Evolutionary conservation across 2,888 invertebrate species (phyloP).

Genomic region (Therioaphis trifolii): DNA sequence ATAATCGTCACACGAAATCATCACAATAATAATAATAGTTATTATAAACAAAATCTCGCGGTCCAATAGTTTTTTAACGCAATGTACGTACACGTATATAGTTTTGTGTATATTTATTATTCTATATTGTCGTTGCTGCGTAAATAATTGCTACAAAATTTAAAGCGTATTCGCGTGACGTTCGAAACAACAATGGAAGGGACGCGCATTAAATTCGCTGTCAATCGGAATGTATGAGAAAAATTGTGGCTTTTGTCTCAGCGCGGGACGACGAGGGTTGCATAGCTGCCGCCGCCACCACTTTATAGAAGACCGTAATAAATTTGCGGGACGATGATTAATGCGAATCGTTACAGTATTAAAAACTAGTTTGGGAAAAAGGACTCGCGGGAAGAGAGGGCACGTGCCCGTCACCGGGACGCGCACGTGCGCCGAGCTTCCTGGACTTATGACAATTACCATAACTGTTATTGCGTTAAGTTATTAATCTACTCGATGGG

Average conservation of each 20-base stretch:
- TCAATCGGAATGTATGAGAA: conserved; percentile 57
- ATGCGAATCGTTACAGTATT: conserved; percentile 62
- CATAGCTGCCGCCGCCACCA: background rate
- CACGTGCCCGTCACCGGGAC: conserved; percentile 42
- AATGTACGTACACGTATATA: background rate
- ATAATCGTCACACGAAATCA: background rate
- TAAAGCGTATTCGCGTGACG: conserved; percentile 37
- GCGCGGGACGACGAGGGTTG: conserved; percentile 23
- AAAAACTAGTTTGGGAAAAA: conserved; percentile 63
- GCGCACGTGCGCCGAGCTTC: conserved; percentile 57
- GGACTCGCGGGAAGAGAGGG: conserved; percentile 36
- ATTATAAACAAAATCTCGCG: conserved; percentile 13
- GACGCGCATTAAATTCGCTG: conserved; percentile 19
- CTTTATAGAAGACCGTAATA: conserved; percentile 53
- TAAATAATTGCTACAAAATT: background rate
- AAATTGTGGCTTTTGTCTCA: conserved; percentile 55
- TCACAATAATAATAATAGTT: conserved; percentile 10
- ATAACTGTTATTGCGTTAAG: conserved; percentile 60
- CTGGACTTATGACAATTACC: conserved; percentile 56
- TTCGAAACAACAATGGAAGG: conserved; percentile 28
- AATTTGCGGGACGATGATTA: conserved; percentile 62
- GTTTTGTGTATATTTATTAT: background rate
- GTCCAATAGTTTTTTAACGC: conserved; percentile 34
- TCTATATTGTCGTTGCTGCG: background rate
- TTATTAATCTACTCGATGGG: conserved; percentile 61